phyloP scores from a whole-genome alignment of 2,888 invertebrate species.

The Pseudococcus viburni region DNA sequence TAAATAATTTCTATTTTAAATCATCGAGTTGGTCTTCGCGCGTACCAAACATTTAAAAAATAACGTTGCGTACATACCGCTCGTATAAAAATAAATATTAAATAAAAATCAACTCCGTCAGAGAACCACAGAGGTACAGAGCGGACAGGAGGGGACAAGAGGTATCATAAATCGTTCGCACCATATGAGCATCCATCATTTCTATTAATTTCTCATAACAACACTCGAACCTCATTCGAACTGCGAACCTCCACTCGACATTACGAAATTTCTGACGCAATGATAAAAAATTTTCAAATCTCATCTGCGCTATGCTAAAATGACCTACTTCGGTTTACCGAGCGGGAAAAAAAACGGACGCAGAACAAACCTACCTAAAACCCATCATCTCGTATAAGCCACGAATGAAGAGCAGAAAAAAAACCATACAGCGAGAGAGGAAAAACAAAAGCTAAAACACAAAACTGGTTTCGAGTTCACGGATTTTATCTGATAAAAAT shows the following conservation, averaged over 20 bases:
- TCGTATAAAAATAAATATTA: constrained; percentile 30
- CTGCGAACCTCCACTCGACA: not conserved
- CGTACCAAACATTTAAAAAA: not conserved
- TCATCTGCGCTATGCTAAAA: constrained; percentile 15
- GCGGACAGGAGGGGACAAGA: not conserved
- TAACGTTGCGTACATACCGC: not conserved
- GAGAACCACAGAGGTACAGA: not conserved
- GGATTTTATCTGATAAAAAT: constrained; percentile 63
- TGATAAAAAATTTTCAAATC: not conserved
- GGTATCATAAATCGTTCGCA: not conserved
- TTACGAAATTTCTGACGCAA: constrained; percentile 2
- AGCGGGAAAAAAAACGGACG: not conserved
- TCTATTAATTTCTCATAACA: not conserved
- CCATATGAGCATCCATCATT: constrained; percentile 23
- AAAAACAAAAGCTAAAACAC: constrained; percentile 49
- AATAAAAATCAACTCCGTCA: constrained; percentile 13
- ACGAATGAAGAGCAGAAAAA: not conserved
- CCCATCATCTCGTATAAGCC: too few relatives aligned
- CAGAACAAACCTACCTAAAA: not conserved
- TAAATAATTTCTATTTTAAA: constrained; percentile 50
- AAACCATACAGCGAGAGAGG: constrained; percentile 9
- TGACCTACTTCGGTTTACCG: constrained; percentile 8
- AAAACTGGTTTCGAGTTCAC: constrained; percentile 63
- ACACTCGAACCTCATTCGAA: not conserved
- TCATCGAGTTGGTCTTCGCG: constrained; percentile 30